Evolutionary conservation across 2,797 vertebrate genomes (phyloP).

Genomic region (Ptychobarbus kaznakovi): DNA sequence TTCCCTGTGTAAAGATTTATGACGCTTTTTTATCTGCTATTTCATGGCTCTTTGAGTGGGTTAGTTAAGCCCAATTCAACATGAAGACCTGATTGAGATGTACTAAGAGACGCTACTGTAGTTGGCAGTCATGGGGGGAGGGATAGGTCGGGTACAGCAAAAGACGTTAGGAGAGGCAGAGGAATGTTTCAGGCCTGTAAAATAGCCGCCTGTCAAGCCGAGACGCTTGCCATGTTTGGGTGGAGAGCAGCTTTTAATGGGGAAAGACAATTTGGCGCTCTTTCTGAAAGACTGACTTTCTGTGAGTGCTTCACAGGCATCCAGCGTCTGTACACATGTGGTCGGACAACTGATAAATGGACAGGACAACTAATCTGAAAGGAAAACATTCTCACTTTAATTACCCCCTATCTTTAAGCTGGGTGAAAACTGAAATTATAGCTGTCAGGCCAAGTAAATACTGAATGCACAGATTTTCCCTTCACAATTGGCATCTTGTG

Average conservation of each 20-base stretch:
- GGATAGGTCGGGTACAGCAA: conserved; percentile 41
- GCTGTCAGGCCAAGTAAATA: conserved; percentile 44
- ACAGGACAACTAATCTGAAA: conserved; percentile 56
- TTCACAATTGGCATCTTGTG: conserved; percentile 42
- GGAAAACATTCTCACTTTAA: conserved; percentile 58
- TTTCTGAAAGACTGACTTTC: conserved; percentile 56
- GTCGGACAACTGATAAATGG: conserved; percentile 53
- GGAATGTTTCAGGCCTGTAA: conserved; percentile 56
- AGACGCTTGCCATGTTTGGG: conserved; percentile 57
- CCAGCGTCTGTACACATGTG: conserved; percentile 40
- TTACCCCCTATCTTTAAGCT: conserved; percentile 46
- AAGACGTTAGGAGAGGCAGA: conserved; percentile 48
- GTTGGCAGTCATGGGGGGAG: conserved; percentile 30
- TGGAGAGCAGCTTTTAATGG: conserved; percentile 54
- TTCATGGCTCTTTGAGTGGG: conserved; percentile 66
- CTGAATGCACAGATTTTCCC: conserved; percentile 41
- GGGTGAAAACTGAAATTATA: conserved; percentile 43
- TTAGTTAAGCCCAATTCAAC: conserved; percentile 59
- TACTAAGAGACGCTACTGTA: conserved; percentile 48
- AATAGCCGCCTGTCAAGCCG: conserved; percentile 52
- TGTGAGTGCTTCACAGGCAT: conserved; percentile 47
- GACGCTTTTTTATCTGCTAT: conserved; percentile 70
- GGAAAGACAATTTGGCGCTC: conserved; percentile 59
- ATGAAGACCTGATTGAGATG: conserved; percentile 60
- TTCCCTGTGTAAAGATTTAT: conserved; percentile 72